A percentile compares a stretch with the other conserved stretches of the same genome.
phyloP scores from a whole-genome alignment of 2,113 vertebrate species.

The Ammodytes dubius region DNA sequence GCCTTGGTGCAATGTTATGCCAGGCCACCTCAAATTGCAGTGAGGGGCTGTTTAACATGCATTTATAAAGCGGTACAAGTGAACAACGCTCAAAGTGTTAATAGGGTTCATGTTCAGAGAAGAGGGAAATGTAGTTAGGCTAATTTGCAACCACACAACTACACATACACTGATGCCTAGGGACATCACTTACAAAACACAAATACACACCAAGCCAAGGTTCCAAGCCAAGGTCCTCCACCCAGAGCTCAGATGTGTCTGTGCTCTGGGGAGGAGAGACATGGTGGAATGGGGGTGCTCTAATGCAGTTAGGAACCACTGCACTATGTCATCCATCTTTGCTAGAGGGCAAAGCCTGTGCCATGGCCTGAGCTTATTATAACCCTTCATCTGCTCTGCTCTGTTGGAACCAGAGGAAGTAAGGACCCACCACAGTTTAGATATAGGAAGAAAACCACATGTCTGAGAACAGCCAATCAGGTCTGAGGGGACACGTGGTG shows the following conservation, averaged over 20 bases:
- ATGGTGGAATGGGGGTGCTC: constrained; percentile 21
- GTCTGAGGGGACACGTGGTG: background rate
- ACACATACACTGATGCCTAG: background rate
- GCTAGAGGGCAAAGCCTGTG: constrained; percentile 32
- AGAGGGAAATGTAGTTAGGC: background rate
- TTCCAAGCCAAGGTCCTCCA: constrained; percentile 22
- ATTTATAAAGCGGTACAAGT: constrained; percentile 21
- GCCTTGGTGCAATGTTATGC: constrained; percentile 19
- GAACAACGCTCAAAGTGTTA: constrained; percentile 2
- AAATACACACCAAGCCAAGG: constrained; percentile 16
- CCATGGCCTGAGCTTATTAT: constrained; percentile 12
- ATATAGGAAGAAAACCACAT: background rate
- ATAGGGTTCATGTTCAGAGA: constrained; percentile 24
- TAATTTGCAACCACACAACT: background rate
- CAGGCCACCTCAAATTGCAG: constrained; percentile 31
- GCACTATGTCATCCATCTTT: constrained; percentile 42
- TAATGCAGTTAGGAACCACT: constrained; percentile 43
- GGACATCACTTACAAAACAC: background rate
- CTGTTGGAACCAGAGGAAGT: constrained; percentile 29
- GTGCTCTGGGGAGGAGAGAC: constrained; percentile 27
- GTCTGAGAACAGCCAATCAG: background rate
- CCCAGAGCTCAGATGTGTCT: constrained; percentile 34
- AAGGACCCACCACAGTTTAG: background rate
- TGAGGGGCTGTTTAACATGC: constrained; percentile 1
- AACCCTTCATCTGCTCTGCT: constrained; percentile 36